Conservation (phyloP, 2,113 vertebrate genomes). For the Cavia aperea region DNA sequence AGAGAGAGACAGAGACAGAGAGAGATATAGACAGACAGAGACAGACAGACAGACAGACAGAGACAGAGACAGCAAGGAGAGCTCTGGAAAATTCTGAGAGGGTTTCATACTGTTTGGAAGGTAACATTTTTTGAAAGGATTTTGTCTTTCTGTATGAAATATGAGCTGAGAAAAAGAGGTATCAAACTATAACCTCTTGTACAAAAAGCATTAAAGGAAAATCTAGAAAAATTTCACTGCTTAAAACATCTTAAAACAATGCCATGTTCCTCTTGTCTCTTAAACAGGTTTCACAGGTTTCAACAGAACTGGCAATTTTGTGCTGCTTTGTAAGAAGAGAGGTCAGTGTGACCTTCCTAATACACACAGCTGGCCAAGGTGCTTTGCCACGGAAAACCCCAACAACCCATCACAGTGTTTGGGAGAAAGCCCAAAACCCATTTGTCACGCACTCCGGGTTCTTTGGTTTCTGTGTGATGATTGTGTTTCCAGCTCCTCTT, state of each 20-base stretch:
- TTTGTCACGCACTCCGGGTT: not conserved
- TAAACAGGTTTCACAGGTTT: constrained; percentile 47
- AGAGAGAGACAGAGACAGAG: not conserved
- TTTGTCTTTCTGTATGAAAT: constrained; percentile 40
- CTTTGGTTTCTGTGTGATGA: not conserved
- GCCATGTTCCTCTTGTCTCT: not conserved
- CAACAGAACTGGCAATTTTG: constrained; percentile 40
- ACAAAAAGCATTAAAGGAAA: constrained; percentile 46
- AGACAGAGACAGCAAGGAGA: not conserved
- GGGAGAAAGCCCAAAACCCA: constrained; percentile 10
- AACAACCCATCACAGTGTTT: not conserved
- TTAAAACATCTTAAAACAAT: constrained; percentile 41
- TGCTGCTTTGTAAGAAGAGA: constrained; percentile 39
- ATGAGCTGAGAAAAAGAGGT: constrained; percentile 28
- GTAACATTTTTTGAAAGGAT: constrained; percentile 53
- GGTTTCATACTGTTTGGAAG: constrained; percentile 61
- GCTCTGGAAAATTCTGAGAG: constrained; percentile 59
- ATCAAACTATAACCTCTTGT: constrained; percentile 47
- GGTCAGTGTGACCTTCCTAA: constrained; percentile 53
- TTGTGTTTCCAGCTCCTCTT: not conserved
- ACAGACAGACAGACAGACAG: not conserved
- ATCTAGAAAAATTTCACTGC: constrained; percentile 43
- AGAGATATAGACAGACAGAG: not conserved
- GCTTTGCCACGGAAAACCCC: not conserved
- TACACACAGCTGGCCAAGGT: not conserved